A percentile compares a stretch with the other conserved stretches of the same genome.
phyloP scores from a whole-genome alignment of 2,113 vertebrate genomes.

The Grallaria varia region DNA sequence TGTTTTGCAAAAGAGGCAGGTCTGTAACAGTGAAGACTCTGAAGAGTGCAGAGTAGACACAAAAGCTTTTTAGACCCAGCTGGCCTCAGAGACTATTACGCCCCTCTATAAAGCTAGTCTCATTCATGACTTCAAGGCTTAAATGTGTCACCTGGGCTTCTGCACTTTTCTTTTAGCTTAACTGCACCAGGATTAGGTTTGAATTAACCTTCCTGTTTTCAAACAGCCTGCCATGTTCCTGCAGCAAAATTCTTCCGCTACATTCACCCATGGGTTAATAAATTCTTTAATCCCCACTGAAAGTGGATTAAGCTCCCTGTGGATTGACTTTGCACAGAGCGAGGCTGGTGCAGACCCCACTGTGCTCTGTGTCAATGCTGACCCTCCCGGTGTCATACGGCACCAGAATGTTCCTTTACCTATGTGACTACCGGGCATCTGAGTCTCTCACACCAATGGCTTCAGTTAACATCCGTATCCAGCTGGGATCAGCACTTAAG shows the following conservation, averaged over 20 bases:
- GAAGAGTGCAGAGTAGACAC: background rate
- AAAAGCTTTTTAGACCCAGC: background rate
- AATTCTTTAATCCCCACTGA: background rate
- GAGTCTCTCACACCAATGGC: background rate
- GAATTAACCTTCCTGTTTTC: background rate
- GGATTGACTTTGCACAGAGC: background rate
- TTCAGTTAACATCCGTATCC: background rate
- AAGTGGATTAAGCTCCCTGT: background rate
- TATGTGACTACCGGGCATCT: rapidly evolving
- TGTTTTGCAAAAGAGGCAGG: background rate
- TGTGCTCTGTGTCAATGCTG: background rate
- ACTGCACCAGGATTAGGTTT: background rate
- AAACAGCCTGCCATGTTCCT: background rate
- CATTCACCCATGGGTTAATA: background rate
- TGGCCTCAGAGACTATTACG: background rate
- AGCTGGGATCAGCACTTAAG: background rate
- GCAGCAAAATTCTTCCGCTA: background rate
- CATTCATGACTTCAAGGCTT: background rate
- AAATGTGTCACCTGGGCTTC: background rate
- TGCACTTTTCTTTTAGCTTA: background rate
- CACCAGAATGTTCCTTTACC: background rate
- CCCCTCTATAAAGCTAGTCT: background rate
- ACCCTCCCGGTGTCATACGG: rapidly evolving
- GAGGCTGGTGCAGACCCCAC: rapidly evolving
- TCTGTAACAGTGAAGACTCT: background rate